A percentile compares a stretch with the other conserved stretches of the same genome.
These are phyloP conservation scores for Gobius niger DNA, from an alignment of 2,113 vertebrate genomes.

Conservation along the genomic window DNA sequence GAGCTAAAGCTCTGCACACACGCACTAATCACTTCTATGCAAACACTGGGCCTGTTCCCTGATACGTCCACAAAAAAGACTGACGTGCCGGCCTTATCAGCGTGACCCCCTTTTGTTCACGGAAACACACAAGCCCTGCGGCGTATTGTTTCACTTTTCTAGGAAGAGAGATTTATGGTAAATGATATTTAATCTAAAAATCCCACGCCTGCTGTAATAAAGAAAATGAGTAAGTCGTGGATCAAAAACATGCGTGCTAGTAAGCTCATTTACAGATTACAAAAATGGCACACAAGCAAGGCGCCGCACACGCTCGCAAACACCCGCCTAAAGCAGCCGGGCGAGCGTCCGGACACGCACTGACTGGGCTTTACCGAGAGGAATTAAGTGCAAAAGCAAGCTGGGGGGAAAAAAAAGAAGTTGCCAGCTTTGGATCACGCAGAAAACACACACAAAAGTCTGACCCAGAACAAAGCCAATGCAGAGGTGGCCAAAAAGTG, in stretches of 20 bases:
- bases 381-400: conserved; percentile 25
- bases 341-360: neutral
- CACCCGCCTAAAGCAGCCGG: neutral
- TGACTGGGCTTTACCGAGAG: conserved; percentile 19
- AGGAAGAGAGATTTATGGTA: conserved; percentile 54
- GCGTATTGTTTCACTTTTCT: conserved; percentile 49
- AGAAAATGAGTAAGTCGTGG: conserved; percentile 59
- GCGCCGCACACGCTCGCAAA: conserved; percentile 4
- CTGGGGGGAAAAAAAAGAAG: conserved; percentile 5
- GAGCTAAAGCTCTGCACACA: conserved; percentile 34
- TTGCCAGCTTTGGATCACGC: conserved; percentile 34
- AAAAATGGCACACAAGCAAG: conserved; percentile 40
- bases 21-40: conserved; percentile 35
- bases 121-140: conserved; percentile 33
- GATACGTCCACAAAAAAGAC: conserved; percentile 15
- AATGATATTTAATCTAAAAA: conserved; percentile 67
- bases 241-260: conserved; percentile 44
- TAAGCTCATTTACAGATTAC: conserved; percentile 71
- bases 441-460: conserved; percentile 29
- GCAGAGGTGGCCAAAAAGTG: too few species aligned
- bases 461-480: conserved; percentile 32
- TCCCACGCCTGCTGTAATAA: conserved; percentile 55
- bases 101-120: conserved; percentile 45
- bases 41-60: conserved; percentile 36
- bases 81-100: conserved; percentile 20